Evolutionary conservation across 2,888 invertebrate genomes (phyloP), one percentile per base, ranked within the genome.

Genomic region (Entomobrya proxima): DNA sequence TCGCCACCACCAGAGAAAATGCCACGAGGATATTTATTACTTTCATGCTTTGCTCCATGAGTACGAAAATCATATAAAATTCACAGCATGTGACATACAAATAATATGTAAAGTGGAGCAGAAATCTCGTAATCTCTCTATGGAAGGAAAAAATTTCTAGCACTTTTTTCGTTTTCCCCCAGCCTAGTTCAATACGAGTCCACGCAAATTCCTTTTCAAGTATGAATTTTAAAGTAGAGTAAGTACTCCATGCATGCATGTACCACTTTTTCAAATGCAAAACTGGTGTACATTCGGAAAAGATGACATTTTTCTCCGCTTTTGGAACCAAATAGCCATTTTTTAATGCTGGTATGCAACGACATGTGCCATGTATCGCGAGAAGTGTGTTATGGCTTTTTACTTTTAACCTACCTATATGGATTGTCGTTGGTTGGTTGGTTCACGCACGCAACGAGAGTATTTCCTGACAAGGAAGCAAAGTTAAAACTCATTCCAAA

Each of bases 71-170:
- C 69, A 69, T 47, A 47, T 69, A 69, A 69, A 69, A 69, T 69
- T 69, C 44, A 24, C 69, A 69, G 69, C 69, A 69, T 69, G 69
- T 69, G 69, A 69, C 69, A 69, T 69, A 69, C 69, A 69, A 69
- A 69, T 69, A 69, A 44, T 67, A 69, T 69, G 44, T 27, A 69
- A 69, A 69, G 69, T 69, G 44, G 69, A 69, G 69, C 69, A 69
- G 44, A 69, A 69, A 69, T 69, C 69, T 69, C 44, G 44, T 69
- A 69, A 44, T 69, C 64, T 69, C 69, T 69, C 27, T 69, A 6
- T 69, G 69, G 40, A 67, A 67, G 40, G 11, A 40, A 30, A 44
- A 44, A 67, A 69, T n/a, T 24, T 24, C 4, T 24, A 18, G 67
- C 44, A 7, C 47, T 61, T 35, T 61, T 11, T 61, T 24, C 21